Base-by-base conservation (phyloP, 2,113 vertebrate genomes). In the Takifugu flavidus region DNA sequence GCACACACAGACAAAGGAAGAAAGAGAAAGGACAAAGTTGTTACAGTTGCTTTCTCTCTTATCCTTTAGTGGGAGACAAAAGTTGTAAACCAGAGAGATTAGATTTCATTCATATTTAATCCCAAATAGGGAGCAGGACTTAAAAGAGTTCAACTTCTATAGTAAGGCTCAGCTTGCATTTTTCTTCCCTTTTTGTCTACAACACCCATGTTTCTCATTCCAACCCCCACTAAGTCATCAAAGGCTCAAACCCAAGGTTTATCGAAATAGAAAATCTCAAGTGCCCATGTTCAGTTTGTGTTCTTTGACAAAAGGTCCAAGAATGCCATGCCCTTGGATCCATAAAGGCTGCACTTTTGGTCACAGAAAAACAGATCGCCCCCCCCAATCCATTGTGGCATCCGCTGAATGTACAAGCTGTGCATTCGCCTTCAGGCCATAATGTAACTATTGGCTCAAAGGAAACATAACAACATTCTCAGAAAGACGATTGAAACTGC, bases 241-340 rank as follows among this genome's bases (percentile, higher is more conserved):
- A 79, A 86, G 66, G 67, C 39, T 79, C 75, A 54, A 68, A 79
- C 63, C 72, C 81, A 86, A 89, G 85, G 86, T 82, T 78, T 57
- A 75, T 74, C 49, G 25, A 63, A 82, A 69, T 44, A 79, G 42
- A 78, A 62, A 76, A 61, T 69, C 56, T 85, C 44, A 69, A 82
- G 78, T 83, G 74, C 28, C 56, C 58, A 12, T 70, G 62, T 65
- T 79, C 67, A 69, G 47, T 55, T 53, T 79, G 59, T 55, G 70
- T 65, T 79, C 14, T 56, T 46, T 12, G 20, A 53, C 60, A 77
- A 39, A n/a, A 75, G 70, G 56, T 72, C 55, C 61, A 79, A 85
- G 72, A 89, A 88, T 79, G 73, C 64, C 72, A 71, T 88, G 87
- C 79, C 90, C 86, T 91, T 91, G 88, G 85, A 79, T 51, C 53